A percentile compares a stretch with the other conserved stretches of the same genome.
phyloP scores from a whole-genome alignment of 2,113 vertebrate species.

The Mormoops blainvillei region DNA sequence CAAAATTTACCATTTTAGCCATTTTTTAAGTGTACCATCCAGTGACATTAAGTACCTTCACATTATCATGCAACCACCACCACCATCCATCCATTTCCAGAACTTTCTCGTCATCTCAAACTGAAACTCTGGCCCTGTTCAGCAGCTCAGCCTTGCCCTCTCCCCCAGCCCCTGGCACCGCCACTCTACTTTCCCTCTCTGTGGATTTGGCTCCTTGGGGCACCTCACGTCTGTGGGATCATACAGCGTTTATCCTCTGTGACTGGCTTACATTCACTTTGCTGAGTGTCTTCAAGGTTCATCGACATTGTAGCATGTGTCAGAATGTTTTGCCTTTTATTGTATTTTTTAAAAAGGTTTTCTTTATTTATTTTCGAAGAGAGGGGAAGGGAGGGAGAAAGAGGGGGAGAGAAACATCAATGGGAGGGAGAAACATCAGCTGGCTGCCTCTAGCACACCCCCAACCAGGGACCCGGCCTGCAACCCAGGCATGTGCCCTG shows the following conservation, averaged over 20 bases:
- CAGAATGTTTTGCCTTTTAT: not conserved
- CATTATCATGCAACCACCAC: rapidly evolving
- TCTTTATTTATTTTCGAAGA: too few species aligned
- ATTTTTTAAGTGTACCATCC: not conserved
- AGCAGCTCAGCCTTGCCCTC: not conserved
- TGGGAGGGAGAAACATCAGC: too few species aligned
- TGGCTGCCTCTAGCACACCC: too few species aligned
- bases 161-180: too few species aligned
- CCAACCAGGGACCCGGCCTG: too few species aligned
- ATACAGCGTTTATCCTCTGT: not conserved
- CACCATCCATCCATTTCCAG: not conserved
- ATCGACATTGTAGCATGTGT: rapidly evolving
- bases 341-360: too few species aligned
- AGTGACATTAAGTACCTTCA: not conserved
- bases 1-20: not conserved
- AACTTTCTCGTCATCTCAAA: not conserved
- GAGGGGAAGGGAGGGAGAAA: too few species aligned
- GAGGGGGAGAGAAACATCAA: too few species aligned
- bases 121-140: not conserved
- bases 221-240: rapidly evolving
- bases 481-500: too few species aligned
- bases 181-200: not conserved
- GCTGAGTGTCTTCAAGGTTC: not conserved
- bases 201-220: not conserved
- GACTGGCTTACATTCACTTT: not conserved